phyloP scores from a whole-genome alignment of 2,888 invertebrate species.

The Pachycephus smyrnensis region DNA sequence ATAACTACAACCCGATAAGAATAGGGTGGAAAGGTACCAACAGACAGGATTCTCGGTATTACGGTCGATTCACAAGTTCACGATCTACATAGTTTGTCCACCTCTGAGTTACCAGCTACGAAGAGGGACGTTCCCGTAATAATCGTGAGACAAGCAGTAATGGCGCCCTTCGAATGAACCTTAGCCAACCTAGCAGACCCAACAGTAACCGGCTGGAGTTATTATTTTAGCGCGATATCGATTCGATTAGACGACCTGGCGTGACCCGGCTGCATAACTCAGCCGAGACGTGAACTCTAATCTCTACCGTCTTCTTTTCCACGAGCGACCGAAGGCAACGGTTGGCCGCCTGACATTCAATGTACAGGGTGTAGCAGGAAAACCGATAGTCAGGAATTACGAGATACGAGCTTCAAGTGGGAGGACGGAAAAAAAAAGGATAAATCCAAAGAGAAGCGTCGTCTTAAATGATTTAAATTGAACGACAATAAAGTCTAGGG shows the following conservation, averaged over 20 bases:
- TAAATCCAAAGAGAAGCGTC: not conserved
- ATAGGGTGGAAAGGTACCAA: not conserved
- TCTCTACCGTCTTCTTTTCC: constrained; percentile 32
- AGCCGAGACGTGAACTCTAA: constrained; percentile 39
- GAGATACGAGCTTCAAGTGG: not conserved
- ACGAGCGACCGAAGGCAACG: not conserved
- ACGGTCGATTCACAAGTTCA: not conserved
- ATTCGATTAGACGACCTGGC: constrained; percentile 55
- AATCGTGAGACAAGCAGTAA: not conserved
- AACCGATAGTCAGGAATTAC: not conserved
- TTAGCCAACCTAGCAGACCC: not conserved
- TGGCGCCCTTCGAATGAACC: not conserved
- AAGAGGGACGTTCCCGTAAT: not conserved
- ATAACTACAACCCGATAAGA: not conserved
- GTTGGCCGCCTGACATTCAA: not conserved
- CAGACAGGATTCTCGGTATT: not conserved
- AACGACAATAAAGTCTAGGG: constrained; percentile 4
- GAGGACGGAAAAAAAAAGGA: not conserved
- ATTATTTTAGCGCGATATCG: constrained; percentile 53
- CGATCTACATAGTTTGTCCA: not conserved
- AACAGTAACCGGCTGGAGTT: constrained; percentile 25
- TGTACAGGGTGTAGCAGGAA: constrained; percentile 1
- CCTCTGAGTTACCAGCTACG: not conserved
- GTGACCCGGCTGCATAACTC: constrained; percentile 57
- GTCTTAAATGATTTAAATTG: not conserved